Base-by-base conservation (phyloP, 2,888 invertebrate genomes). In the Halictus quadricinctus region DNA sequence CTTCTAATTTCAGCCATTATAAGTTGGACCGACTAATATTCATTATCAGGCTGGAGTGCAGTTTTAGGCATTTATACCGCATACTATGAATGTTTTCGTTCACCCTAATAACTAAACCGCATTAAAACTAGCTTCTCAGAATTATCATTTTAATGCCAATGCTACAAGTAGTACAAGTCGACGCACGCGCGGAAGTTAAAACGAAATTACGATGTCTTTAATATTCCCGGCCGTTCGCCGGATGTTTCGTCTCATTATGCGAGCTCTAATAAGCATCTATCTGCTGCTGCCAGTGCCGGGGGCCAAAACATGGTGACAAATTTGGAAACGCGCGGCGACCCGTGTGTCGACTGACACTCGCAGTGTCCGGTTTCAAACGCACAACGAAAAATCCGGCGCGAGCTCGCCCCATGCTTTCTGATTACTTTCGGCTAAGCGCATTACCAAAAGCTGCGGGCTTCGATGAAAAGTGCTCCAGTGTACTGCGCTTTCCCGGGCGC, bases 351-450 rank as follows among this genome's bases (percentile, higher is more conserved):
- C n/a, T 18, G 60, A 48, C 43, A n/a, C 25, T 21, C 43, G 60
- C 18, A 41, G 75, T 48, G 15, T 74, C 41, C 25, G 46, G 70
- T 70, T 46, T 73, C 76, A 60, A 66, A 77, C 41, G 72, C 12
- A 4, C 2, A n/a, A 69, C 64, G 72, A 73, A 80, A 76, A 72
- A 79, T 69, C 66, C 58, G 76, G 36, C 36, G 81, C 60, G 73
- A 76, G 72, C 76, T 73, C 69, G 69, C 58, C 70, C 70, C 73
- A 76, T 72, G 84, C 81, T 84, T 72, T 82, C 76, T 86, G 88
- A 88, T 88, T 88, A 87, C 85, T 86, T 85, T 82, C 74, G 54
- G 85, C 87, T 89, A 89, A 89, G 86, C 86, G 81, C 85, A 89
- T 89, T 89, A 89, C 75, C 79, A 73, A 69, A 88, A 88, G 81